Conservation (phyloP, 92 coral and sea anemone species). For the Ricordea florida region DNA sequence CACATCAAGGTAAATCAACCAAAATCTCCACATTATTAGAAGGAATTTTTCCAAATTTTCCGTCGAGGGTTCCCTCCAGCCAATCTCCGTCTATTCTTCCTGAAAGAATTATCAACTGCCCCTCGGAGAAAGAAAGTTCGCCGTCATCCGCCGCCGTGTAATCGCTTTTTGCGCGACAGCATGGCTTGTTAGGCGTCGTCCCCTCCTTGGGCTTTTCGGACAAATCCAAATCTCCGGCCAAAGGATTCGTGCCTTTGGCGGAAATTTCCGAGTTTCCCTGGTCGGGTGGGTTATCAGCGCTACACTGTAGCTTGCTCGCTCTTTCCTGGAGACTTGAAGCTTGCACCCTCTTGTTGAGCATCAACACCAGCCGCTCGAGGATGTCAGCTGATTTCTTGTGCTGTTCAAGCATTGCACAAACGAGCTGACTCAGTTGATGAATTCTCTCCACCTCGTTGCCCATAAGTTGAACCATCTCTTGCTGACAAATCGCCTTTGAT, state of each 20-base stretch:
- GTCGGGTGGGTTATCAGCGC: constrained; percentile 9
- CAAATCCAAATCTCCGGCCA: constrained; percentile 72
- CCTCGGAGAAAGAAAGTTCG: constrained; percentile 71
- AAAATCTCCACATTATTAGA: constrained; percentile 61
- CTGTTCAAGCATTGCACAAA: constrained; percentile 77
- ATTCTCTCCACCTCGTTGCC: constrained; percentile 82
- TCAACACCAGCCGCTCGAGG: constrained; percentile 67
- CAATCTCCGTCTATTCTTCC: constrained; percentile 57
- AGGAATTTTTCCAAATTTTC: constrained; percentile 74
- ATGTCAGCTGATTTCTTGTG: constrained; percentile 87
- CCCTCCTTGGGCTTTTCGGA: constrained; percentile 16
- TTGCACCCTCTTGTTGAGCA: constrained; percentile 75
- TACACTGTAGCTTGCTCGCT: constrained; percentile 20
- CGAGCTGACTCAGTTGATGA: constrained; percentile 78
- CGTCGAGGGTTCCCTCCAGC: constrained; percentile 82
- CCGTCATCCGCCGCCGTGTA: constrained; percentile 72
- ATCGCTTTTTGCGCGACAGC: constrained; percentile 76
- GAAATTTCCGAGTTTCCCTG: constrained; percentile 70
- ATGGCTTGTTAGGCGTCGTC: constrained; percentile 45
- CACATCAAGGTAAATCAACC: constrained; percentile 45
- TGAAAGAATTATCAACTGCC: constrained; percentile 68
- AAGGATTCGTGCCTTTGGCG: constrained; percentile 88
- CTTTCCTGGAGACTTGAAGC: constrained; percentile 51
- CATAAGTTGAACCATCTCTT: constrained; percentile 61
- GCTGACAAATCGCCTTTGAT: constrained; percentile 69